These are phyloP conservation scores for Drosophila flavopinicola DNA, from an alignment of 2,888 invertebrate species.

Conservation along the genomic window DNA sequence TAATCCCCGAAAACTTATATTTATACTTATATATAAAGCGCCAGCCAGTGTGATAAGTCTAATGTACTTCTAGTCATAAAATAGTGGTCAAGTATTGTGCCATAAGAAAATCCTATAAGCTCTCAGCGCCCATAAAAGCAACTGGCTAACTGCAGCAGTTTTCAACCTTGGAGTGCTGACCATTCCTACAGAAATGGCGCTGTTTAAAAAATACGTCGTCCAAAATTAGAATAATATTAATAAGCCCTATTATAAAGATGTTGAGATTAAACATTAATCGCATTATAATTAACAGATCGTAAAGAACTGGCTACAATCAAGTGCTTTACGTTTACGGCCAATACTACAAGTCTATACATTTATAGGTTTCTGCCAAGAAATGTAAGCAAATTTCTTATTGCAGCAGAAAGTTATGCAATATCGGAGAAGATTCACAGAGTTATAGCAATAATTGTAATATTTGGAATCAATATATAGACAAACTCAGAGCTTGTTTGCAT, in stretches of 20 bases:
- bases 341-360: neutral
- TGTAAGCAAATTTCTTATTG: no score
- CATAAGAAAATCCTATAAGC: constrained; percentile 36
- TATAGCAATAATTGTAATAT: no score
- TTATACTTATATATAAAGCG: neutral
- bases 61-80: constrained; percentile 17
- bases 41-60: constrained; percentile 22
- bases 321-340: constrained; percentile 2
- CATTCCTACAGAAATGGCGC: constrained; percentile 17
- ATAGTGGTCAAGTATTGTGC: constrained; percentile 1
- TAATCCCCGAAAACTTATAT: constrained; percentile 5
- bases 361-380: neutral
- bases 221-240: constrained; percentile 28
- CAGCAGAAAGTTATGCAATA: no score
- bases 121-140: constrained; percentile 22
- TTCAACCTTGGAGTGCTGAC: constrained; percentile 8
- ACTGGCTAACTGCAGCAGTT: neutral
- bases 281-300: constrained; percentile 29
- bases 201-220: constrained; percentile 6
- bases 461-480: no score
- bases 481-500: no score
- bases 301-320: constrained; percentile 21
- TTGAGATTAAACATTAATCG: constrained; percentile 47
- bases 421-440: no score
- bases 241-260: constrained; percentile 40